Percentiles rank a stretch among this genome's conserved stretches.
Conservation (phyloP, 1,140 invertebrate species). For the Sesamia nonagrioides region DNA sequence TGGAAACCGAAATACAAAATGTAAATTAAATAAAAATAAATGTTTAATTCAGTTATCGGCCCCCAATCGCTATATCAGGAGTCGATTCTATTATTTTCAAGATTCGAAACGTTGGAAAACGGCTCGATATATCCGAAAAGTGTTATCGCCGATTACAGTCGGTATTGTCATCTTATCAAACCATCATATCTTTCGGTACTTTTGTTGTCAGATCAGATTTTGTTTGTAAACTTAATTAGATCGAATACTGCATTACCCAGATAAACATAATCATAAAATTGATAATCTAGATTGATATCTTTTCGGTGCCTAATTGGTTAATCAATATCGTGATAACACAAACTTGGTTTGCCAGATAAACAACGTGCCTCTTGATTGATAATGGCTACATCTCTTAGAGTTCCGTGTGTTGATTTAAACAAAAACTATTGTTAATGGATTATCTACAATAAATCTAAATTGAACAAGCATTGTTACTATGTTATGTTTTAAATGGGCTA, state of each 20-base stretch:
- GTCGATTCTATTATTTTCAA: slow-evolving; percentile 31
- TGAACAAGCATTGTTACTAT: slow-evolving; percentile 40
- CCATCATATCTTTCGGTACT: slow-evolving; percentile 36
- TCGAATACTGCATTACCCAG: slow-evolving; percentile 49
- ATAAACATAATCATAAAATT: slow-evolving; percentile 28
- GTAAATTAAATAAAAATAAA: slow-evolving; percentile 47
- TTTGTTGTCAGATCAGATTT: slow-evolving; percentile 53
- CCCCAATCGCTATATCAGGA: slow-evolving; percentile 4
- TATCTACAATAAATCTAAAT: slow-evolving; percentile 43
- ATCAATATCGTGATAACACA: slow-evolving; percentile 33
- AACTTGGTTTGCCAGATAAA: slow-evolving; percentile 17
- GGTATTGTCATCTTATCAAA: slow-evolving; percentile 52
- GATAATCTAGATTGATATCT: slow-evolving; percentile 35
- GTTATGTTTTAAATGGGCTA: slow-evolving; percentile 18
- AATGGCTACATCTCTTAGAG: slow-evolving; percentile 4
- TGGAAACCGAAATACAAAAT: slow-evolving; percentile 40
- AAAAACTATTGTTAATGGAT: slow-evolving; percentile 47
- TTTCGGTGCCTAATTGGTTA: slow-evolving; percentile 43
- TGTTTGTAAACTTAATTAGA: slow-evolving; percentile 57
- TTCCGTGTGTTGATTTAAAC: slow-evolving; percentile 21
- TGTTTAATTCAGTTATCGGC: slow-evolving; percentile 12
- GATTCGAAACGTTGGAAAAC: slow-evolving; percentile 15
- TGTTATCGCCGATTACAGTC: slow-evolving; percentile 27
- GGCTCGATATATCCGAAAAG: slow-evolving; percentile 33
- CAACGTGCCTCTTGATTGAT: slow-evolving; percentile 16